phyloP scores from a whole-genome alignment of 2,888 invertebrate species.

The Rhagium mordax region DNA sequence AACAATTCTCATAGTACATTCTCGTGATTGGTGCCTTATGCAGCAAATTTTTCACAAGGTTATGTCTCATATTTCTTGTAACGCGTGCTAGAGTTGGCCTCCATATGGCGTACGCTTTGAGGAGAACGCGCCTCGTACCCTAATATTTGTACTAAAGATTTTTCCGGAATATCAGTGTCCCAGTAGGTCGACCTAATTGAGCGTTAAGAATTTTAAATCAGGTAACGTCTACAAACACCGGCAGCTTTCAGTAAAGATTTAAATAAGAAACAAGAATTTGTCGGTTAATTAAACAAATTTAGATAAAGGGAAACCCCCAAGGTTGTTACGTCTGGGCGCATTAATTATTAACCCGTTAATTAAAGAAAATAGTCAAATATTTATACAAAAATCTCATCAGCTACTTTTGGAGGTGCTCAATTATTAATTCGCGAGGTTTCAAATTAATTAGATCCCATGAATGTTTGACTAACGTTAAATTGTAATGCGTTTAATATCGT shows the following conservation, averaged over 20 bases:
- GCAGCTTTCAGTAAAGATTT: background rate
- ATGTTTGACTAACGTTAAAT: background rate
- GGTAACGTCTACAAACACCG: background rate
- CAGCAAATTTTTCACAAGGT: too few species aligned
- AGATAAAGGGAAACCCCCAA: slow-evolving; percentile 44
- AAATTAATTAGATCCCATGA: background rate
- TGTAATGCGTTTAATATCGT: background rate
- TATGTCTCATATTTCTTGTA: too few species aligned
- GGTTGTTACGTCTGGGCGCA: background rate
- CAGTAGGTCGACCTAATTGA: background rate
- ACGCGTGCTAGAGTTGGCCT: too few species aligned
- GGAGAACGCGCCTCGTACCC: background rate
- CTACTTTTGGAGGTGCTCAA: background rate
- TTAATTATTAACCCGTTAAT: slow-evolving; percentile 4
- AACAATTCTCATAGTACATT: too few species aligned
- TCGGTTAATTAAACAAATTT: slow-evolving; percentile 46
- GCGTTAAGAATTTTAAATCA: background rate
- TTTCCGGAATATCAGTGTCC: background rate
- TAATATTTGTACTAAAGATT: background rate
- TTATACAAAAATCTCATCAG: background rate
- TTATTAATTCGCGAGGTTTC: background rate
- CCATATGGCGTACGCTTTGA: too few species aligned
- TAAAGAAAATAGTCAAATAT: background rate
- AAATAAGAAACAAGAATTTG: slow-evolving; percentile 42
- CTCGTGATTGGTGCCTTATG: too few species aligned